These are phyloP conservation scores for Capreolus pygargus DNA, from an alignment of 2,113 vertebrate genomes.

Conservation along the genomic window DNA sequence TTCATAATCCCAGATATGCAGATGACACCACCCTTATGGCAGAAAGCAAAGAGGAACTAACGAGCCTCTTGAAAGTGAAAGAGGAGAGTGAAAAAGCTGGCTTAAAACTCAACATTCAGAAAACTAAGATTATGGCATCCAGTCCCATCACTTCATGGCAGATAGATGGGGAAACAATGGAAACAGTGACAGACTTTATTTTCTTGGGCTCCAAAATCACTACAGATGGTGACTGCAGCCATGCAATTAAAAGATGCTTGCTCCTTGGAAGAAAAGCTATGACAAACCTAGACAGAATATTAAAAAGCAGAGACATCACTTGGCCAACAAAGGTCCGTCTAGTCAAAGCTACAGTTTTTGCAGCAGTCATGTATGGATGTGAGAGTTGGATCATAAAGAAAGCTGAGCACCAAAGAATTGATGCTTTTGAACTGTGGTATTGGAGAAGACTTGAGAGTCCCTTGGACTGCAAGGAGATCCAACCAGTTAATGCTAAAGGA, in stretches of 20 bases:
- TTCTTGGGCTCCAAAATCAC: neutral
- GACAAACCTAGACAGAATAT: neutral
- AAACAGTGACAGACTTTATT: neutral
- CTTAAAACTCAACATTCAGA: neutral
- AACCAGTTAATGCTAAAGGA: neutral
- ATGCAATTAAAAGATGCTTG: neutral
- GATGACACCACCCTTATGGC: neutral
- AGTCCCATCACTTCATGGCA: neutral
- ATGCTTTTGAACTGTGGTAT: neutral
- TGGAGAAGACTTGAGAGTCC: neutral
- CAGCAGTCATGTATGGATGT: neutral
- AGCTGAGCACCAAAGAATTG: neutral
- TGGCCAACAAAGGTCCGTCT: neutral
- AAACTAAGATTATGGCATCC: neutral
- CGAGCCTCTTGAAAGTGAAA: neutral
- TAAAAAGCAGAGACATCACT: neutral
- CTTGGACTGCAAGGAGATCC: neutral
- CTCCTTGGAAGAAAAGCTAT: neutral
- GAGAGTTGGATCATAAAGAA: neutral
- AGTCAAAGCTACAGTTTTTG: neutral
- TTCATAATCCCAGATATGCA: neutral
- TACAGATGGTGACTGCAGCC: neutral
- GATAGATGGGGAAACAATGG: neutral
- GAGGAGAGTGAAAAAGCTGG: neutral
- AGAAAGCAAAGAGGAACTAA: neutral